A percentile compares a stretch with the other conserved stretches of the same genome.
phyloP scores from a whole-genome alignment of 2,113 vertebrate species.

The Morone chrysops region DNA sequence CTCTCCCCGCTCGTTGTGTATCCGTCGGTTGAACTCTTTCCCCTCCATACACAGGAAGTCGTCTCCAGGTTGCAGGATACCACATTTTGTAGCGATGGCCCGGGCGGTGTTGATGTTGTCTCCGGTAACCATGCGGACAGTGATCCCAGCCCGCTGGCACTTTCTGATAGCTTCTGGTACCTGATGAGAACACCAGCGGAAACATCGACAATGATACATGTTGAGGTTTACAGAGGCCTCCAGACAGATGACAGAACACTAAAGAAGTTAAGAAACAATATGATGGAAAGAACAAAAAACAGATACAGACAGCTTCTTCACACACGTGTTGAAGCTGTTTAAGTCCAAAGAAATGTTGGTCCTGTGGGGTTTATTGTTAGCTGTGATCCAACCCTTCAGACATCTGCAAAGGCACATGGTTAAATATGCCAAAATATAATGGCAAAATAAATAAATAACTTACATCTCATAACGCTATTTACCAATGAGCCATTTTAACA shows the following conservation, averaged over 20 bases:
- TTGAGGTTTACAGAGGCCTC: not conserved
- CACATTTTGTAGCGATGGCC: constrained; percentile 95
- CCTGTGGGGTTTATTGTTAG: too few species aligned
- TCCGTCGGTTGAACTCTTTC: constrained; percentile 97
- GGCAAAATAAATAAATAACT: too few species aligned
- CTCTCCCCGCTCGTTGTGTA: constrained; percentile 96
- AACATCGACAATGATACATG: not conserved
- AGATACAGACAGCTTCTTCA: not conserved
- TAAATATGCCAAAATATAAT: too few species aligned
- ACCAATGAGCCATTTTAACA: too few species aligned
- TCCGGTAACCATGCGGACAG: constrained; percentile 98
- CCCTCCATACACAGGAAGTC: constrained; percentile 98
- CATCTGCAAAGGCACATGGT: too few species aligned
- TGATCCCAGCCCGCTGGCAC: constrained; percentile 97
- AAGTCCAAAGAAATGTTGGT: not conserved
- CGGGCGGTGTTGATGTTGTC: constrained; percentile 99
- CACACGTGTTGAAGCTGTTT: not conserved
- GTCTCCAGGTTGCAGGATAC: constrained; percentile 94
- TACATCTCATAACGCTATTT: too few species aligned
- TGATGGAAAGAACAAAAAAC: not conserved
- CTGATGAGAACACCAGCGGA: constrained; percentile 70
- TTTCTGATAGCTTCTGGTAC: constrained; percentile 97
- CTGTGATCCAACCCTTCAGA: too few species aligned
- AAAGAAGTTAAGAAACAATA: not conserved
- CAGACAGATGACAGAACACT: not conserved